Evolutionary conservation across 2,113 vertebrate genomes (phyloP), one percentile per base, ranked within the genome.

Genomic region (Vanacampus margaritifer): DNA sequence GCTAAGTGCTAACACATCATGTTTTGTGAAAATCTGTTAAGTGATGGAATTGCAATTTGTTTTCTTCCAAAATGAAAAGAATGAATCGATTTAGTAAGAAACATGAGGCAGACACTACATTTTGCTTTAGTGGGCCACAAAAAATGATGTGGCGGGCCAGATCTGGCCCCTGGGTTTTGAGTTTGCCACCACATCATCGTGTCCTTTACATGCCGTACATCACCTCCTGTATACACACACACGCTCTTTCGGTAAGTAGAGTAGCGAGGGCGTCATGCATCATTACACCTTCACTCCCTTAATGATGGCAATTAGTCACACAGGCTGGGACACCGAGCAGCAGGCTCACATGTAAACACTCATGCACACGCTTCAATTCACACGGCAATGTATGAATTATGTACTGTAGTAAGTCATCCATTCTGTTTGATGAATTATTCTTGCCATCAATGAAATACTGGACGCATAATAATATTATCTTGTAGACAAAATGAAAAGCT

Each of bases 251-350:
- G 64, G 26, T 9, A 54, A 70, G 50, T 51, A n/a, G 36, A 46
- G 46, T 24, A 68, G 63, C 45, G 59, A 64, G 19, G 26, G 21
- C 37, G 35, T 71, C 24, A 57, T 67, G n/a, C 19, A 43, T 57
- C 60, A 57, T 35, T 67, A 45, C 69, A 11, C 43, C 64, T 63
- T 5, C 48, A 61, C 56, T 35, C 48, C 48, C 51, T 37, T 69
- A 70, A 63, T 51, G 53, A 62, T 35, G 35, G 59, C 36, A 65
- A 57, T 64, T 69, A 69, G 39, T 51, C 53, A 72, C 21, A 10
- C 1, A 58, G 64, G 53, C 62, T 67, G 26, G 68, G 39, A 59
- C 65, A 69, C 19, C 8, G 21, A 16, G 12, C 17, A 45, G 17
- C 1, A 59, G 6, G 21, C 45, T 60, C 35, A n/a, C 58, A 60